Conservation (phyloP, 2,113 vertebrate genomes). For the Orientallactaga bullata region DNA sequence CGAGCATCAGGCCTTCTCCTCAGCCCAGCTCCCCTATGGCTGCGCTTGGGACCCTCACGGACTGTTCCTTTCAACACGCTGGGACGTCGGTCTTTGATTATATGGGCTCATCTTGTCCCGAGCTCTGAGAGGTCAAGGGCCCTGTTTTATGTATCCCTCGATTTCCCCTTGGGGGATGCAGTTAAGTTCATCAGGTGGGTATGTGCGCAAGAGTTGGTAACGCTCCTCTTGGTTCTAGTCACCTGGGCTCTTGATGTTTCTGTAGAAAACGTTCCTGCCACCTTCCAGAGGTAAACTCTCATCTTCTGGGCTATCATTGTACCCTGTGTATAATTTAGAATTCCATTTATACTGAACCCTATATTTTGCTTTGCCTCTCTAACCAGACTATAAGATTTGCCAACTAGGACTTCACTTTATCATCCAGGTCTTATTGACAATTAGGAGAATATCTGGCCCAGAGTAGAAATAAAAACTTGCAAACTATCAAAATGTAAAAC, state of each 20-base stretch:
- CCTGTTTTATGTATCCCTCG: background rate
- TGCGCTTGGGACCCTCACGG: background rate
- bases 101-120: background rate
- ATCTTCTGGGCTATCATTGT: background rate
- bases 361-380: conserved; percentile 10
- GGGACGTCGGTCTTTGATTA: background rate
- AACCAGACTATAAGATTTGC: background rate
- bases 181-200: background rate
- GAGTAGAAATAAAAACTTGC: conserved; percentile 4
- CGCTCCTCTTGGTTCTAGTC: background rate
- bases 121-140: background rate
- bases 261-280: background rate
- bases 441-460: background rate
- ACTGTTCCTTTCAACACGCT: background rate
- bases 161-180: background rate
- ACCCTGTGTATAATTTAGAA: background rate
- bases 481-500: background rate
- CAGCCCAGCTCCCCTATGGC: background rate
- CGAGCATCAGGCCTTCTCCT: background rate
- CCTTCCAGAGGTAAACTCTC: conserved; percentile 7
- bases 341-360: background rate
- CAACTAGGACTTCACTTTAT: background rate
- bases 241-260: background rate
- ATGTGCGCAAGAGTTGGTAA: background rate
- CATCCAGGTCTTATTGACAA: background rate